Percentiles rank a stretch among this genome's conserved stretches.
Evolutionary conservation across 2,113 vertebrate species (phyloP).

Genomic region (Anarrhichthys ocellatus): DNA sequence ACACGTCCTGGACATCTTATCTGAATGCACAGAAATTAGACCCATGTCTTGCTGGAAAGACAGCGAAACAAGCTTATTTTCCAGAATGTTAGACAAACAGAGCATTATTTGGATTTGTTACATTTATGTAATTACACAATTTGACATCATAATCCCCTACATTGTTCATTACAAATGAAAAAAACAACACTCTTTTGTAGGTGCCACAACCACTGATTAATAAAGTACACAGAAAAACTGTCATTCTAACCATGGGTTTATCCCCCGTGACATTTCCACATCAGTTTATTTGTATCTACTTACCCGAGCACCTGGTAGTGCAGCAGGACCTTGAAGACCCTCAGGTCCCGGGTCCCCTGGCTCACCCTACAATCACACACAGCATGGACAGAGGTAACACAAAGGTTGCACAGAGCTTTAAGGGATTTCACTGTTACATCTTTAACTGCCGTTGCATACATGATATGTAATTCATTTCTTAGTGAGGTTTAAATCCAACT

Average conservation of each 20-base stretch:
- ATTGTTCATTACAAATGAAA: not conserved
- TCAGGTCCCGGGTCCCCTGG: constrained; percentile 73
- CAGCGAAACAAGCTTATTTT: not conserved
- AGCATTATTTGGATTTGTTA: not conserved
- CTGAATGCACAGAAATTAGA: not conserved
- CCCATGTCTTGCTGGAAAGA: not conserved
- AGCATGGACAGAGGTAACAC: not conserved
- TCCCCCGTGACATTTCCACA: not conserved
- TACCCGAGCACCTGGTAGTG: constrained; percentile 81
- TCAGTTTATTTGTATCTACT: constrained; percentile 21
- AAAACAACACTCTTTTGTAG: not conserved
- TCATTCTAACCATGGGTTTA: not conserved
- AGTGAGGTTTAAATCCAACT: not conserved
- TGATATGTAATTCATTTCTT: not conserved
- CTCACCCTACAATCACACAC: constrained; percentile 74
- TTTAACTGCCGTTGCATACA: not conserved
- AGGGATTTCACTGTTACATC: not conserved
- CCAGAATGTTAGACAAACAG: not conserved
- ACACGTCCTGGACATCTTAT: not conserved
- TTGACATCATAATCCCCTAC: not conserved
- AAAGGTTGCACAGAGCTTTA: not conserved
- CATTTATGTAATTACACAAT: not conserved
- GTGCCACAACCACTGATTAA: not conserved
- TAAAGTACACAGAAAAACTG: not conserved
- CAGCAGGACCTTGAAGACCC: constrained; percentile 78